Base-by-base conservation (phyloP, 2,797 vertebrate genomes). In the Saguinus oedipus region DNA sequence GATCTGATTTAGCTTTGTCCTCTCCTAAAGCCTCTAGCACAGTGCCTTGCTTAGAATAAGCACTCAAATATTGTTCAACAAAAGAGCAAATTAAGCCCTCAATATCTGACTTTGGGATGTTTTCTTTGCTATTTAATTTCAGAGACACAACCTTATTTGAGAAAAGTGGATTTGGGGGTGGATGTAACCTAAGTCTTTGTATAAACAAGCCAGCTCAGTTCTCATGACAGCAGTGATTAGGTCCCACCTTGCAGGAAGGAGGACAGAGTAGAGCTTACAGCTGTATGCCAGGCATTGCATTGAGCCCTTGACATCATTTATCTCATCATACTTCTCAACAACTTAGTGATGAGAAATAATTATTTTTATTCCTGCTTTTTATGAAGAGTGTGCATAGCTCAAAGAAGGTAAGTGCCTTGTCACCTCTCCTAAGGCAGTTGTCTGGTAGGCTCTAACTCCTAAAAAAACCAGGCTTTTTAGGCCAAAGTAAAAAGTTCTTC, bases 201-300 rank as follows among this genome's bases (percentile, higher is more conserved):
- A 1, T 61, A n/a, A n/a, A 64, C n/a, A 48, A 48, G 74, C 36
- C 82, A 14, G 53, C 8, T 27, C 30, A 13, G 3, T 17, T 59
- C n/a, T 80, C 27, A 0, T 27, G 61, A 74, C 22, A 46, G 33
- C n/a, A 17, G 44, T n/a, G 7, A 9, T 74, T 12, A 20, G 39
- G 30, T 12, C 44, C 27, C 1, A 1, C 24, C 9, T 7, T 0
- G 57, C 9, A 2, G 42, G 42, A 14, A 39, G 3, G 42, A 70
- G 19, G 7, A 20, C 50, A 20, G 61, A 7, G 10, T 5, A 12
- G 81, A 14, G 4, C 46, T 61, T 10, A 5, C 30, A 19, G 0
- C 68, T 0, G 0, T 14, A 24, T 2, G 4, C 27, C 33, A 12
- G 55, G 50, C 30, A 3, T 44, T 48, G 33, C 15, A 13, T 26